These are phyloP conservation scores for Drosophila pruinosa DNA, from an alignment of 1,140 invertebrate species.

Conservation along the genomic window DNA sequence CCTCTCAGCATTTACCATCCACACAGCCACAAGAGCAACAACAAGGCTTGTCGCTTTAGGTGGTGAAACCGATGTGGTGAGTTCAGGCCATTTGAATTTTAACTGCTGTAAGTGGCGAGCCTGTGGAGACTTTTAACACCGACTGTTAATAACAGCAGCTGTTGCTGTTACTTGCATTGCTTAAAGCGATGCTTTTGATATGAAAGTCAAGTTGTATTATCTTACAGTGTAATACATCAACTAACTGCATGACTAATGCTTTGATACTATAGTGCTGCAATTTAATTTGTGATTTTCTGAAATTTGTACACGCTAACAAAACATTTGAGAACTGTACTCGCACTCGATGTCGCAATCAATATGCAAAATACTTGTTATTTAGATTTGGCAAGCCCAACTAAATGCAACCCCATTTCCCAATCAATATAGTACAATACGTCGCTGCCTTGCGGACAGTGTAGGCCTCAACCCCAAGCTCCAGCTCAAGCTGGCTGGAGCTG, in stretches of 20 bases:
- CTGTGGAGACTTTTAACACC: constrained; percentile 29
- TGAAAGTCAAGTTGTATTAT: too few relatives aligned
- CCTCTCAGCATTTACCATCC: constrained; percentile 29
- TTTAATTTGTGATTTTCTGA: background rate
- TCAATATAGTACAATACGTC: constrained; percentile 26
- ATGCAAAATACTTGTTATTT: constrained; percentile 56
- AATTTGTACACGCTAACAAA: constrained; percentile 6
- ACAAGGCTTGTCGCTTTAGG: constrained; percentile 46
- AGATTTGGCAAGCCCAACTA: constrained; percentile 41
- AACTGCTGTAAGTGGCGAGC: constrained; percentile 2
- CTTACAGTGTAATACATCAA: too few relatives aligned
- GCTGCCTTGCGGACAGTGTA: too few relatives aligned
- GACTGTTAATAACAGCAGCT: constrained; percentile 16
- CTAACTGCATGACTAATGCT: background rate
- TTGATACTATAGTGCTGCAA: background rate
- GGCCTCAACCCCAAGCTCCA: constrained; percentile 3
- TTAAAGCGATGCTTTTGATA: background rate
- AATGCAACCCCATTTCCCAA: constrained; percentile 5
- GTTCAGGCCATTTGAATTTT: constrained; percentile 41
- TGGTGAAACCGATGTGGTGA: constrained; percentile 36
- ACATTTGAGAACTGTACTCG: background rate
- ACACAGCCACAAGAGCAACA: constrained; percentile 53
- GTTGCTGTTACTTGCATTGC: background rate
- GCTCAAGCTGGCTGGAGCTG: background rate
- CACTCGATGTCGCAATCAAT: constrained; percentile 21